Base-by-base conservation (phyloP, 2,113 vertebrate genomes). In the Choloepus hoffmanni region DNA sequence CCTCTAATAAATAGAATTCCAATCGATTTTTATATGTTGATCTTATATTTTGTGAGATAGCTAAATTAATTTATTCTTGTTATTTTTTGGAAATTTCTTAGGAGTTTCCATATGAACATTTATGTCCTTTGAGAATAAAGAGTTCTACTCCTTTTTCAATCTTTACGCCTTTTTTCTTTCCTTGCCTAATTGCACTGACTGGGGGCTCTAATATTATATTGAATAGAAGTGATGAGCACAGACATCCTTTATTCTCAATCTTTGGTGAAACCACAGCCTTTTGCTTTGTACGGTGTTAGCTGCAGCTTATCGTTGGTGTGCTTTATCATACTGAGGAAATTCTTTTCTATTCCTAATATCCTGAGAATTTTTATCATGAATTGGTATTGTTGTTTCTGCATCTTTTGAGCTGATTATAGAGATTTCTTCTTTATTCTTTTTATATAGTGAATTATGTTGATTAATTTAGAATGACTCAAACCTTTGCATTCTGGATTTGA, bases 11-110 rank as follows among this genome's bases (percentile, higher is more conserved):
- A 15, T 58, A 85, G 28, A 82, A 78, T 72, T 81, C n/a, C 2
- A 50, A 14, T 92, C 85, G 16, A 45, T 81, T 96, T 92, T 85
- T 78, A n/a, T 53, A 58, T 43, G 73, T 72, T 96, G 72, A 68
- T 7, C 9, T 70, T 94, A 2, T 68, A 50, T 92, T 50, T 26
- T 94, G 33, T 24, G 58, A 53, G 15, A 60, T 79, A 78, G 60
- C n/a, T 63, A 65, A 62, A 26, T 76, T 65, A 74, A 76, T 58
- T 89, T 40, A 30, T 86, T 88, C 26, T 60, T 62, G 67, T 77
- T 45, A 23, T 73, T 45, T 48, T n/a, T 63, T 8, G 81, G 67
- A 58, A 43, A 65, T 79, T 40, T 2, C 26, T 73, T 83, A 55
- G 43, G 78, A 28, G 21, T 94, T 82, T 85, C 40, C 33, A 9